Percentiles rank a stretch among this genome's conserved stretches.
These are phyloP conservation scores for Callaeas wilsoni DNA, from an alignment of 2,113 vertebrate species.

Conservation along the genomic window DNA sequence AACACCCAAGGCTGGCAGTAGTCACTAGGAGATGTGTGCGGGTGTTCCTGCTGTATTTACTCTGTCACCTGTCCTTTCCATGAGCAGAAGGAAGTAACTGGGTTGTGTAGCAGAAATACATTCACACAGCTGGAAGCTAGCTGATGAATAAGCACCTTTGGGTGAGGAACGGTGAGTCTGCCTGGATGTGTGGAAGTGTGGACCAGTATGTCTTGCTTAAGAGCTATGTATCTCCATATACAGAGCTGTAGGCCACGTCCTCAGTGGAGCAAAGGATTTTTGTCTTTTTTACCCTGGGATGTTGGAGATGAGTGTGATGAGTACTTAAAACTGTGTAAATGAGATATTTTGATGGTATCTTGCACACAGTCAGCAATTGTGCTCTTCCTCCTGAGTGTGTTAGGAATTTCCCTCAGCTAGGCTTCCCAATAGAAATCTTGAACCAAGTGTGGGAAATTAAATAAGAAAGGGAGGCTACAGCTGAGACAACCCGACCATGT, in stretches of 20 bases:
- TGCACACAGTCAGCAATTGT: neutral
- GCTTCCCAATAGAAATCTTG: neutral
- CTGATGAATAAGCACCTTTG: neutral
- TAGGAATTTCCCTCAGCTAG: neutral
- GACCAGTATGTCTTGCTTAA: neutral
- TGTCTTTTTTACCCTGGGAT: neutral
- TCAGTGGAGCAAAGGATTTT: neutral
- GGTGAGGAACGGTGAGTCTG: neutral
- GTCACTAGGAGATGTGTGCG: accelerated
- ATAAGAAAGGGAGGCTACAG: neutral
- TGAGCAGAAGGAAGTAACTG: neutral
- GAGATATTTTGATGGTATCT: neutral
- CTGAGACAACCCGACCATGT: neutral
- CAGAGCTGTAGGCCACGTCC: accelerated
- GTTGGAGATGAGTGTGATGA: neutral
- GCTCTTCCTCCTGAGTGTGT: neutral
- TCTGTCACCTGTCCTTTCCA: neutral
- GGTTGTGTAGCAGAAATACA: neutral
- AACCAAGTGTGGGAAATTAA: neutral
- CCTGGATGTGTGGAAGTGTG: neutral
- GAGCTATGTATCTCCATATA: neutral
- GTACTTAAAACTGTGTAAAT: neutral
- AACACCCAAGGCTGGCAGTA: neutral
- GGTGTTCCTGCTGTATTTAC: neutral
- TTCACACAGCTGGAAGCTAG: neutral